Base-by-base conservation (phyloP, 2,888 invertebrate species). In the Orchestes rusci region DNA sequence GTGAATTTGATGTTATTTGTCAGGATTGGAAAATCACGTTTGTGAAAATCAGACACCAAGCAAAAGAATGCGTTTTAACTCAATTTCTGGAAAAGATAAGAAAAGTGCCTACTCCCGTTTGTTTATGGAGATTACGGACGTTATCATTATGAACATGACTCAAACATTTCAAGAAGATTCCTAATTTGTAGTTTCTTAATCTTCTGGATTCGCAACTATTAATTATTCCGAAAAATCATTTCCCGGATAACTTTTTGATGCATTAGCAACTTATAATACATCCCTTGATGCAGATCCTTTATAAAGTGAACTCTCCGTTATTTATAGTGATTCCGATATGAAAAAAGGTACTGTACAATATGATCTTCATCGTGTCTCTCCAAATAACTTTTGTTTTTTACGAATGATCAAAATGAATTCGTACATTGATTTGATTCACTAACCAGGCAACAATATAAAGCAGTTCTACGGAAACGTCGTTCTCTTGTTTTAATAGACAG, bases 361-460 rank as follows among this genome's bases (percentile, higher is more conserved):
- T 23, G 10, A 23, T 7, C 23, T 23, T 23, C 23, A 23, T 23
- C 23, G 10, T 23, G 10, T 23, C 23, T 23, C 5, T 23, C 7
- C 23, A 23, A 10, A 5, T 23, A 7, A 7, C 23, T 7, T 23
- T 5, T 44, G 3, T n/a, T 16, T 15, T 44, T n/a, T 28, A 12
- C 3, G 38, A 30, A 39, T 16, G n/a, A 27, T 23, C 23, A 23
- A 23, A 23, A 23, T 23, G 5, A 23, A 23, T 23, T 23, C 10
- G 23, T 23, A 23, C 45, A 33, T 19, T 42, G 10, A 36, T n/a
- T n/a, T n/a, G n/a, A n/a, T n/a, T 49, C 18, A 49, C 45, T 13
- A 45, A 45, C 13, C 49, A 45, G 7, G 45, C 35, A 1, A 49
- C 42, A 15, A n/a, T n/a, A n/a, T n/a, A n/a, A n/a, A 45, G 42